phyloP scores from a whole-genome alignment of 2,113 vertebrate genomes.

The Propithecus coquereli region DNA sequence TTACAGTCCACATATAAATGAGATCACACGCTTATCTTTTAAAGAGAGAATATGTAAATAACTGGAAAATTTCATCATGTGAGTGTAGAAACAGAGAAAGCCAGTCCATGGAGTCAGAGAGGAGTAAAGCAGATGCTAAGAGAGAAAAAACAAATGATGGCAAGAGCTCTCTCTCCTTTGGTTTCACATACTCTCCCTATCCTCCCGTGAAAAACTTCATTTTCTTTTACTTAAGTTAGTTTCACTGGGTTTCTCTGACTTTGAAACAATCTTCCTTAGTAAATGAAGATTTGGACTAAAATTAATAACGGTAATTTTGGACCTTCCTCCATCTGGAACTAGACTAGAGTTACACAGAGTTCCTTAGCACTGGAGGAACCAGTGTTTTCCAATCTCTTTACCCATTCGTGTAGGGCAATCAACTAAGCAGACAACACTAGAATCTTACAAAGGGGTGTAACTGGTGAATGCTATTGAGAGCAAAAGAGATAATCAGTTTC shows the following conservation, averaged over 20 bases:
- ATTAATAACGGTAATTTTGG: not conserved
- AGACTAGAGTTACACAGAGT: not conserved
- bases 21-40: not conserved
- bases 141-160: not conserved
- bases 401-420: not conserved
- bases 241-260: not conserved
- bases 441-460: not conserved
- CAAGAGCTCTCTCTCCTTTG: not conserved
- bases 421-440: not conserved
- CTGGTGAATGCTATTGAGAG: not conserved
- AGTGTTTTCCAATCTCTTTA: not conserved
- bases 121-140: not conserved
- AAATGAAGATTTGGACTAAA: not conserved
- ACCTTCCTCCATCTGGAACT: not conserved
- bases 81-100: not conserved
- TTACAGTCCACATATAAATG: too few relatives aligned
- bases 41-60: not conserved
- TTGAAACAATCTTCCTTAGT: not conserved
- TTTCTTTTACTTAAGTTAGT: not conserved
- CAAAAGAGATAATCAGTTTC: not conserved
- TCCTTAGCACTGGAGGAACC: not conserved
- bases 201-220: not conserved
- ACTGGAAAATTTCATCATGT: not conserved
- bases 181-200: not conserved
- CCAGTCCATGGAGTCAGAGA: not conserved